Evolutionary conservation across 1,140 invertebrate genomes (phyloP).

Genomic region (Notospermus geniculatus): DNA sequence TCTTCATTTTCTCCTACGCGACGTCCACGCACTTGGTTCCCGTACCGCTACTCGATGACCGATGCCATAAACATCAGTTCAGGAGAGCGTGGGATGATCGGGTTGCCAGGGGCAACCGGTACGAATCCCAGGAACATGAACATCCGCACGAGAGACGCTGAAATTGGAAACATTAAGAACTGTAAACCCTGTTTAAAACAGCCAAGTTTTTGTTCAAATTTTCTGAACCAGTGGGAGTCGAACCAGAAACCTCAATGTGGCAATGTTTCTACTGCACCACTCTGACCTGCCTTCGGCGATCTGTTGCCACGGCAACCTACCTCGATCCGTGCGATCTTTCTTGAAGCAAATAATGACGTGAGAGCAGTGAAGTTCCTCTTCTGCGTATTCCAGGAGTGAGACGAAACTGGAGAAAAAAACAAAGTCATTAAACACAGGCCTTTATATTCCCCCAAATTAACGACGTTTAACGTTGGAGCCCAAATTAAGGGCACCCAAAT

Average conservation of each 20-base stretch:
- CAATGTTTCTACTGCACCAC: no score
- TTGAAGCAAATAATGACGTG: conserved; percentile 79
- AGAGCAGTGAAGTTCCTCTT: conserved; percentile 82
- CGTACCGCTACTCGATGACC: conserved; percentile 36
- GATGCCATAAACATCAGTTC: conserved; percentile 53
- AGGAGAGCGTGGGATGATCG: conserved; percentile 59
- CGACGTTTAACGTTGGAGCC: no score
- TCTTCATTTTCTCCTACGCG: conserved; percentile 2
- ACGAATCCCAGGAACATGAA: conserved; percentile 97
- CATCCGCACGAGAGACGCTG: conserved; percentile 80
- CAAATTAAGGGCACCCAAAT: no score
- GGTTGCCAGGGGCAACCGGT: conserved; percentile 75
- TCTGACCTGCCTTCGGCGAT: neutral
- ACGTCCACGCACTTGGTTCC: conserved; percentile 11
- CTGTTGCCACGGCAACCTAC: conserved; percentile 50
- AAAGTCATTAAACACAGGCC: conserved; percentile 24
- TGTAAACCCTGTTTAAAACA: neutral
- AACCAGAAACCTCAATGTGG: neutral
- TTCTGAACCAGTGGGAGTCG: neutral
- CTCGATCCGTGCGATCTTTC: conserved; percentile 79
- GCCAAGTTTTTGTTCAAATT: neutral
- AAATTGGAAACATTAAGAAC: conserved; percentile 37
- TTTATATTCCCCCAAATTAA: no score
- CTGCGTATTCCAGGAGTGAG: conserved; percentile 89
- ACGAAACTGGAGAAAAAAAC: conserved; percentile 65